These are phyloP conservation scores for Microcebus griseorufus DNA, from an alignment of 2,113 vertebrate genomes.

Conservation along the genomic window DNA sequence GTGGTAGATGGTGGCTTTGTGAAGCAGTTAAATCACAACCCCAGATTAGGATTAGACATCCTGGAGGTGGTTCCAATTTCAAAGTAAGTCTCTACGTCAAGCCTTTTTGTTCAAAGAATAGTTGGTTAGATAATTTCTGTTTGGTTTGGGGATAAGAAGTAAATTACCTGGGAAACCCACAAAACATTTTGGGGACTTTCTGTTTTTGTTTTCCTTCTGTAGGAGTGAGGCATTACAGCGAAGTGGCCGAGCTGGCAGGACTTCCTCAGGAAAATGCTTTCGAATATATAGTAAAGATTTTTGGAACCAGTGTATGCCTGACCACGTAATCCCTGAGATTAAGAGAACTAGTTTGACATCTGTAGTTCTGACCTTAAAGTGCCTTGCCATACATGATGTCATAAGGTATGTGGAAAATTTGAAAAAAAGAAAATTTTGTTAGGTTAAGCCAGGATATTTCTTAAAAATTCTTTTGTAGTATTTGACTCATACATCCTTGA, in stretches of 20 bases:
- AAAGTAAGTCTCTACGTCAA: slow-evolving; percentile 88
- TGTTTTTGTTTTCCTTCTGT: slow-evolving; percentile 2
- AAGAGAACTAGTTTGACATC: slow-evolving; percentile 94
- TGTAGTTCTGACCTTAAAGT: slow-evolving; percentile 96
- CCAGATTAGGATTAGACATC: slow-evolving; percentile 94
- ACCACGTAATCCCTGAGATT: slow-evolving; percentile 96
- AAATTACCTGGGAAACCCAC: slow-evolving; percentile 27
- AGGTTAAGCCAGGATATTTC: background rate
- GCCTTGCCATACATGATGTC: slow-evolving; percentile 95
- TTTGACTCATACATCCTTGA: background rate
- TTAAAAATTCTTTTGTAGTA: background rate
- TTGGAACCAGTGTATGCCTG: slow-evolving; percentile 96
- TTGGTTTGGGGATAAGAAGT: background rate
- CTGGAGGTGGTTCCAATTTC: slow-evolving; percentile 98
- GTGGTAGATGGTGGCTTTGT: slow-evolving; percentile 98
- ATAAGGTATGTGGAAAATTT: slow-evolving; percentile 89
- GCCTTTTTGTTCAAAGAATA: slow-evolving; percentile 50
- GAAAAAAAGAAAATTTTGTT: background rate
- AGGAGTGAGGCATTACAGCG: slow-evolving; percentile 96
- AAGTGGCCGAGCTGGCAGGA: slow-evolving; percentile 94
- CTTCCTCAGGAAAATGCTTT: slow-evolving; percentile 93
- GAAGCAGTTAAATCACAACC: slow-evolving; percentile 97
- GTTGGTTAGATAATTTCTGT: background rate
- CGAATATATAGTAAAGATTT: slow-evolving; percentile 93
- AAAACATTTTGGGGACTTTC: background rate